Conservation (phyloP, 2,797 vertebrate species). For the Bucorvus abyssinicus region DNA sequence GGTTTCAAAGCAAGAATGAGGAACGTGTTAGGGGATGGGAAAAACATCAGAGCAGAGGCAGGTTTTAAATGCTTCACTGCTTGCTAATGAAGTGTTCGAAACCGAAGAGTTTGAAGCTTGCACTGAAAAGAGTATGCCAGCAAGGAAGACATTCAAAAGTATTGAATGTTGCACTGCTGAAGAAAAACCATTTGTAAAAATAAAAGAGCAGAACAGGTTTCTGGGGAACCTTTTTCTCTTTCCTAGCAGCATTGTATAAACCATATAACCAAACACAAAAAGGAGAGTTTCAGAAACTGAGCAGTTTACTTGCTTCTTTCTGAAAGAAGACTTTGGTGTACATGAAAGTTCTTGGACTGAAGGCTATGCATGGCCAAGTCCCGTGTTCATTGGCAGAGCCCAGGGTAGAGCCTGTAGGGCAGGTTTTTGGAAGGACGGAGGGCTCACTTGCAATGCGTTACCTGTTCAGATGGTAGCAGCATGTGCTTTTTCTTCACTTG, state of each 20-base stretch:
- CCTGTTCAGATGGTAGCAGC: background rate
- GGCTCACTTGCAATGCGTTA: background rate
- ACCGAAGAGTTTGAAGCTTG: constrained; percentile 30
- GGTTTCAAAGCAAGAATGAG: constrained; percentile 9
- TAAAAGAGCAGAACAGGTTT: background rate
- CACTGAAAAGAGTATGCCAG: background rate
- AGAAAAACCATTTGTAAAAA: background rate
- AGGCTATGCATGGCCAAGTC: background rate
- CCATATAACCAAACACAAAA: background rate
- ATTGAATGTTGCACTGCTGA: background rate
- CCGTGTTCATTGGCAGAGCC: background rate
- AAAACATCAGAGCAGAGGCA: background rate
- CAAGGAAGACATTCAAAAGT: background rate
- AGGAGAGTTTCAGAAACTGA: background rate
- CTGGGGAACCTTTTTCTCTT: background rate
- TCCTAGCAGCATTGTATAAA: background rate
- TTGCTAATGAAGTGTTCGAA: constrained; percentile 38
- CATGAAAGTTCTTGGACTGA: background rate
- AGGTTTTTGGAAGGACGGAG: background rate
- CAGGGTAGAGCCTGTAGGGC: background rate
- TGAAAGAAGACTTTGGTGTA: background rate
- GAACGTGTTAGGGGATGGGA: constrained; percentile 18
- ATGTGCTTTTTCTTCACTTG: background rate
- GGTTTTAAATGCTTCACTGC: background rate
- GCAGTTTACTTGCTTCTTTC: background rate